Base-by-base conservation (phyloP, 2,888 invertebrate species). In the Platynereis dumerilii region DNA sequence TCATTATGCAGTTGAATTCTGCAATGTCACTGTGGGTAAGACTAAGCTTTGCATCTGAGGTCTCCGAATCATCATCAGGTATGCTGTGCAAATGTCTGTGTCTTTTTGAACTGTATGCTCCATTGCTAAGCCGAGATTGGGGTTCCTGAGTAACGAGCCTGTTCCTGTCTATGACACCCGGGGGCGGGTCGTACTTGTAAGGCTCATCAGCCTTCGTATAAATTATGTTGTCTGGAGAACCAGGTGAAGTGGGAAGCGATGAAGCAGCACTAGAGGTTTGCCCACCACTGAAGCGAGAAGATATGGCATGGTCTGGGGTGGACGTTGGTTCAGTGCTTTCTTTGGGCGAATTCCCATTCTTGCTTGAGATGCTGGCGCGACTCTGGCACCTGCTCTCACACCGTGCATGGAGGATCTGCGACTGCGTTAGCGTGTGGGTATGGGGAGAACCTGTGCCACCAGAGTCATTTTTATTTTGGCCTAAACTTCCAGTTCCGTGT, bases 1-100 rank as follows among this genome's bases (percentile, higher is more conserved):
- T 74, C 28, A 77, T 58, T 57, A 79, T 72, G 58, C 71, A 71
- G 20, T 72, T 72, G 66, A 75, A 74, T 39, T 69, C 72, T 7
- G 64, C 55, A 54, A 69, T 68, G 54, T 74, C 74, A 45, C 74
- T 73, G 5, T 42, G 28, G 15, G 65, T 60, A 27, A 59, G 24
- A 27, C 45, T 45, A 7, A 28, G n/a, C 15, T 58, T 29, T 20
- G n/a, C 39, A 34, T 34, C 34, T 20, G 20, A 20, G 17, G 5
- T 48, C 7, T 48, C 20, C 7, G 48, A 48, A 7, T 48, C 48
- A n/a, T 22, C 48, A n/a, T 48, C 22, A 20, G 48, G 48, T 48
- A 48, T 48, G 24, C 22, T 58, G 17, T n/a, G 22, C 20, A 34
- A 34, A 34, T 34, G 34, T 7, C 34, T 5, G 12, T 34, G 34